Percentiles rank a stretch among this genome's conserved stretches.
These are phyloP conservation scores for Pterocles orientalis DNA, from an alignment of 2,113 vertebrate species.

Conservation along the genomic window DNA sequence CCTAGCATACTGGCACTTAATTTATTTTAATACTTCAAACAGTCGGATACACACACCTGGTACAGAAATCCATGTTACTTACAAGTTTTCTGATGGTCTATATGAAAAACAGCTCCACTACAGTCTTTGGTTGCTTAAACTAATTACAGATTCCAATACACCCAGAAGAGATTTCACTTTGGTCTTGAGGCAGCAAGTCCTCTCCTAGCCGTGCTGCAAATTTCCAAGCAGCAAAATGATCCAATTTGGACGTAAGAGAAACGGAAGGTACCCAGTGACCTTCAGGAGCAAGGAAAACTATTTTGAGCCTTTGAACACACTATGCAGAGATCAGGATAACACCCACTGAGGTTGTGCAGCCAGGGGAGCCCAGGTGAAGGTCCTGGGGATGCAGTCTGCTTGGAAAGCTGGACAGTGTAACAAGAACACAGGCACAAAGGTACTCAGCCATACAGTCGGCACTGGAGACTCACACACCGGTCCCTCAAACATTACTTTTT, in stretches of 20 bases:
- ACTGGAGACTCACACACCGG: neutral
- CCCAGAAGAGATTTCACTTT: neutral
- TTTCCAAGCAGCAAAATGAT: neutral
- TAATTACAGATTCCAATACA: neutral
- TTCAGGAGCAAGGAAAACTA: neutral
- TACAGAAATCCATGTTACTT: neutral
- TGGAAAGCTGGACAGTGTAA: neutral
- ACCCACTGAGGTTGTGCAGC: neutral
- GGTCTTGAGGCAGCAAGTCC: neutral
- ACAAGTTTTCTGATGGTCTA: neutral
- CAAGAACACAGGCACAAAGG: neutral
- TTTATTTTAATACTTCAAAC: neutral
- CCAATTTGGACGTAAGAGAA: fast-evolving
- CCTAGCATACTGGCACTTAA: neutral
- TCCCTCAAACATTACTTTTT: neutral
- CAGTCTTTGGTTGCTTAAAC: neutral
- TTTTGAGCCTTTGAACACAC: neutral
- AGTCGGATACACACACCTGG: neutral
- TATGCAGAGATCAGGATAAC: neutral
- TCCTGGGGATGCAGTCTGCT: neutral
- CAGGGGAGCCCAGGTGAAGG: neutral
- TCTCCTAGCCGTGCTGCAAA: neutral
- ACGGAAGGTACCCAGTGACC: neutral
- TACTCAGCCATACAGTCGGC: neutral
- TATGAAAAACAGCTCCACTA: neutral